These are phyloP conservation scores for Paedocypris sp. DNA, from an alignment of 2,113 vertebrate genomes.

Conservation along the genomic window DNA sequence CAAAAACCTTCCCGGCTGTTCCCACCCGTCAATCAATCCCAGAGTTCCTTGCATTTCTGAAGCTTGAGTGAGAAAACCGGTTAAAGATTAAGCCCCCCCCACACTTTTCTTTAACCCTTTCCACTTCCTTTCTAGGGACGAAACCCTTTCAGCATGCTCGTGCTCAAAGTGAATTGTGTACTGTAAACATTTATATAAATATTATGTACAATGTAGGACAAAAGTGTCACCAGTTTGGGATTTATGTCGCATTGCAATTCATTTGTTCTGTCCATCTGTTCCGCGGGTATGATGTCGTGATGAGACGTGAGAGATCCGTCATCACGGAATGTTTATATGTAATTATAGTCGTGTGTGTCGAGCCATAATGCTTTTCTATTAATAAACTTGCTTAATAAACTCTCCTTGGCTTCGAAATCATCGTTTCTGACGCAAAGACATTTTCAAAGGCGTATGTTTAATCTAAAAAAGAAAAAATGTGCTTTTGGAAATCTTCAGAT, in stretches of 20 bases:
- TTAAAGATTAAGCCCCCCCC: neutral
- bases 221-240: conserved; percentile 54
- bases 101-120: neutral
- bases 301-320: neutral
- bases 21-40: too few species aligned
- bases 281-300: neutral
- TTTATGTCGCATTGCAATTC: conserved; percentile 48
- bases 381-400: conserved; percentile 23
- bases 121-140: too few species aligned
- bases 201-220: conserved; percentile 53
- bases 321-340: conserved; percentile 10
- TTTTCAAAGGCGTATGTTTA: too few species aligned
- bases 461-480: conserved; percentile 46
- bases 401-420: conserved; percentile 28
- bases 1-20: neutral
- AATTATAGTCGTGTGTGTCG: conserved; percentile 27
- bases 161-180: conserved; percentile 56
- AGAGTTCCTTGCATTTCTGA: too few species aligned
- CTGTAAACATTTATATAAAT: conserved; percentile 59
- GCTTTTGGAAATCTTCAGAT: conserved; percentile 44
- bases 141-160: conserved; percentile 63
- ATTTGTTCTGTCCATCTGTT: conserved; percentile 44
- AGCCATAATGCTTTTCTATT: conserved; percentile 26
- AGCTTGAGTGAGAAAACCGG: neutral
- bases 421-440: too few species aligned